phyloP scores from a whole-genome alignment of 1,140 invertebrate genomes.

The Megathymus violae region DNA sequence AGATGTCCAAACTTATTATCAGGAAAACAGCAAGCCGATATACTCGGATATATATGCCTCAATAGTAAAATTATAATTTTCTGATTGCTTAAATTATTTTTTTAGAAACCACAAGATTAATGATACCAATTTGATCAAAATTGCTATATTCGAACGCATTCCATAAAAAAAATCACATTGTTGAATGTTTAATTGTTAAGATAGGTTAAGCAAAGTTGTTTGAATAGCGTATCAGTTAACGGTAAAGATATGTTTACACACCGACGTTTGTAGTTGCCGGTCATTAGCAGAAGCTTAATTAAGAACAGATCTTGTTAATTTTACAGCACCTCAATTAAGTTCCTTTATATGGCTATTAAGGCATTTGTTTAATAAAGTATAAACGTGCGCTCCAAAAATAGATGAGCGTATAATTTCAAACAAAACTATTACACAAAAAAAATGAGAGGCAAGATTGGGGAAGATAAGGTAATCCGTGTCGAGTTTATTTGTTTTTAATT shows the following conservation, averaged over 20 bases:
- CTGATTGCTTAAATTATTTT: too few species aligned
- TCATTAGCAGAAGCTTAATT: slow-evolving; percentile 14
- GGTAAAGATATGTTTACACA: slow-evolving; percentile 19
- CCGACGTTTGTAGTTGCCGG: background rate
- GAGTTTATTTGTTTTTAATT: slow-evolving; percentile 82
- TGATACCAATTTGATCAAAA: too few species aligned
- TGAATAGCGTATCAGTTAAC: slow-evolving; percentile 6
- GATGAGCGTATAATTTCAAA: slow-evolving; percentile 10
- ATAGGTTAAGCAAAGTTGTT: background rate
- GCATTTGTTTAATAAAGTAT: slow-evolving; percentile 20
- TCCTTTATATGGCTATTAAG: slow-evolving; percentile 17
- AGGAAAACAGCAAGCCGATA: too few species aligned
- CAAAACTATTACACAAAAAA: slow-evolving; percentile 31
- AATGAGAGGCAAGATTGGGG: slow-evolving; percentile 59
- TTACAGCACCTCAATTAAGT: slow-evolving; percentile 16
- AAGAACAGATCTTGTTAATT: slow-evolving; percentile 13
- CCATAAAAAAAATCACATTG: background rate
- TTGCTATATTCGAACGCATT: too few species aligned
- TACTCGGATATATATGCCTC: too few species aligned
- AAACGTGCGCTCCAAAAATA: background rate
- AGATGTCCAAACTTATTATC: too few species aligned
- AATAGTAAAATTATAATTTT: too few species aligned
- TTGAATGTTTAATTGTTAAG: background rate
- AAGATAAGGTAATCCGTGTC: slow-evolving; percentile 77
- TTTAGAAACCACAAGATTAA: too few species aligned